Evolutionary conservation across 2,113 vertebrate species (phyloP).

Genomic region (Eudyptes chrysolophus): DNA sequence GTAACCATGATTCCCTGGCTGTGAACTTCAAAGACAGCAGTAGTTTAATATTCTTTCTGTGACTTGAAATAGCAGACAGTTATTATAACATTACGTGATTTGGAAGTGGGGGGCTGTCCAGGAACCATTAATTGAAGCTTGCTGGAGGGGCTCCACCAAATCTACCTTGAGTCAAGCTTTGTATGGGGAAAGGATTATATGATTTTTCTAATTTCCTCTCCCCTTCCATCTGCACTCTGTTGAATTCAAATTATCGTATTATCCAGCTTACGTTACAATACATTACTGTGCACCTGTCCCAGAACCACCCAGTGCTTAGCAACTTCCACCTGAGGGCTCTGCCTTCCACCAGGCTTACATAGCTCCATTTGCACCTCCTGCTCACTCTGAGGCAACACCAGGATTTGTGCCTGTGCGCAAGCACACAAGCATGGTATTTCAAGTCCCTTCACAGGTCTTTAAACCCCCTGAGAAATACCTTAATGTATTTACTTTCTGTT

Average conservation of each 20-base stretch:
- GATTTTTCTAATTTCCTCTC: background rate
- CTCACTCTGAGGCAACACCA: background rate
- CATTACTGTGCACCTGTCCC: background rate
- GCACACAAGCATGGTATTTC: background rate
- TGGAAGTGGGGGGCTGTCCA: background rate
- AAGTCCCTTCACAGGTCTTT: background rate
- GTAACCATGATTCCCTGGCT: background rate
- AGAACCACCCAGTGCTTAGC: background rate
- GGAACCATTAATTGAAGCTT: background rate
- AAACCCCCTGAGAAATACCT: background rate
- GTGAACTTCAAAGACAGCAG: slow-evolving; percentile 31
- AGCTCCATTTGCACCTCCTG: background rate
- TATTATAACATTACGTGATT: background rate
- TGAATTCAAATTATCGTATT: background rate
- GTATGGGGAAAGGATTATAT: background rate
- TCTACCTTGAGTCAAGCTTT: background rate
- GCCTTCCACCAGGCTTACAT: background rate
- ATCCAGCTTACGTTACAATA: background rate
- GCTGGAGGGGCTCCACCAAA: background rate
- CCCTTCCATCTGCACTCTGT: background rate
- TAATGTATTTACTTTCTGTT: background rate
- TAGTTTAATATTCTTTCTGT: slow-evolving; percentile 30
- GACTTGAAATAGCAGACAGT: slow-evolving; percentile 1
- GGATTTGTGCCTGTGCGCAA: background rate
- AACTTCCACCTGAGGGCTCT: background rate